Evolutionary conservation across 2,797 vertebrate genomes (phyloP), one percentile per base, ranked within the genome.

Genomic region (Phataginus tricuspis): DNA sequence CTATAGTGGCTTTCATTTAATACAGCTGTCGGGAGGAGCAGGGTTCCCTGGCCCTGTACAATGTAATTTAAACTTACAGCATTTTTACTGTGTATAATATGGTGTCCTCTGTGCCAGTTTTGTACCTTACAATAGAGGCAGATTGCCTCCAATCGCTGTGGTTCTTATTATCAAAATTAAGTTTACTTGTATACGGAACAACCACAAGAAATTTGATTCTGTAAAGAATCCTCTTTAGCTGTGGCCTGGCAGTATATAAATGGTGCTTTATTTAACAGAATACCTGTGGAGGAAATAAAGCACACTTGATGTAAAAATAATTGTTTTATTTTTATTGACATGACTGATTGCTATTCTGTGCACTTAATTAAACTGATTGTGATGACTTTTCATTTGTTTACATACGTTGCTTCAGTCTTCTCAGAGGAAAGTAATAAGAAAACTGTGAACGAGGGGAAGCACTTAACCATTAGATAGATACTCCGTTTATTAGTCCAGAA

Each of bases 161-260:
- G 99, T 99, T 99, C 99, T 99, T 99, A 99, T 99, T 99, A 99
- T 99, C 99, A 99, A 99, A 99, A 99, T 99, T 99, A 99, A 99
- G 99, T 99, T 99, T 99, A 99, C 99, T 99, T 99, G 99, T 99
- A 99, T 98, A 99, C 99, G 99, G 99, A 99, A 99, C 98, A 99
- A 99, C 99, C 99, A 99, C 99, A 99, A 99, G 99, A 99, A 99
- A 99, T 99, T 99, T 99, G 99, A 99, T 99, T 99, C 99, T 99
- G 99, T 99, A 99, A 99, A 99, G 99, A 99, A 99, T 99, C 99
- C 98, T 99, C 98, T 99, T 99, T 99, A 99, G 99, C 99, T 99
- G 99, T 99, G 99, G 99, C 99, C 99, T 99, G 99, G 99, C 99
- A 99, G 99, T 99, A 99, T 99, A 99, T 99, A 99, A 99, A 99